phyloP scores from a whole-genome alignment of 2,888 invertebrate species.

The Sesia bembeciformis region DNA sequence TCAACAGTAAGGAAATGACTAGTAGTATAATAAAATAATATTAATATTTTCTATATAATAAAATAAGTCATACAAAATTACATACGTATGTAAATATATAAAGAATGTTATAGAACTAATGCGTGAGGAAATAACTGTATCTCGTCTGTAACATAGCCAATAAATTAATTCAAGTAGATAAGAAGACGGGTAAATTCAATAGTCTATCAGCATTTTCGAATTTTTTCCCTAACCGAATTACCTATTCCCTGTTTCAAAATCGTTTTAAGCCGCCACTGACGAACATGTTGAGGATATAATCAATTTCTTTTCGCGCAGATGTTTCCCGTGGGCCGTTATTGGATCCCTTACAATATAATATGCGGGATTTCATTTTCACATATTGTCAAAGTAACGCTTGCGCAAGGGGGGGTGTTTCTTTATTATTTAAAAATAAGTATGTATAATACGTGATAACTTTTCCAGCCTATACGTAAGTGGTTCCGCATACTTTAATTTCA shows the following conservation, averaged over 20 bases:
- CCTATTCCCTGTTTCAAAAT: conserved; percentile 8
- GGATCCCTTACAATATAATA: conserved; percentile 57
- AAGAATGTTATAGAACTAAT: too few species aligned
- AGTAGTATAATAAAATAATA: too few species aligned
- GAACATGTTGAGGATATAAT: conserved; percentile 30
- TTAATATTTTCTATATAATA: too few species aligned
- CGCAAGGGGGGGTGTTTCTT: conserved; percentile 6
- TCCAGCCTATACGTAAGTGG: not conserved
- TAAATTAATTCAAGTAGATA: too few species aligned
- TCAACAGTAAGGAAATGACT: too few species aligned
- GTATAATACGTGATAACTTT: not conserved
- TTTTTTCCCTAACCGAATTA: not conserved
- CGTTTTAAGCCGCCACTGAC: conserved; percentile 15
- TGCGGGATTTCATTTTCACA: conserved; percentile 55
- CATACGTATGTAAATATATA: too few species aligned
- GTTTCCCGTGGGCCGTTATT: conserved; percentile 48
- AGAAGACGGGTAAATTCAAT: too few species aligned
- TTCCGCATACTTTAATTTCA: too few species aligned
- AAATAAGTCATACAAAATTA: too few species aligned
- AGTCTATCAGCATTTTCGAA: too few species aligned
- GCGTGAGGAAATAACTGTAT: too few species aligned
- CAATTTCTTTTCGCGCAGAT: conserved; percentile 54
- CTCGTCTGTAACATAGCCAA: too few species aligned
- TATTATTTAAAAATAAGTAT: not conserved
- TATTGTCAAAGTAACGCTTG: conserved; percentile 20